Evolutionary conservation across 2,113 vertebrate genomes (phyloP).

Genomic region (Leptocoma aspasia): DNA sequence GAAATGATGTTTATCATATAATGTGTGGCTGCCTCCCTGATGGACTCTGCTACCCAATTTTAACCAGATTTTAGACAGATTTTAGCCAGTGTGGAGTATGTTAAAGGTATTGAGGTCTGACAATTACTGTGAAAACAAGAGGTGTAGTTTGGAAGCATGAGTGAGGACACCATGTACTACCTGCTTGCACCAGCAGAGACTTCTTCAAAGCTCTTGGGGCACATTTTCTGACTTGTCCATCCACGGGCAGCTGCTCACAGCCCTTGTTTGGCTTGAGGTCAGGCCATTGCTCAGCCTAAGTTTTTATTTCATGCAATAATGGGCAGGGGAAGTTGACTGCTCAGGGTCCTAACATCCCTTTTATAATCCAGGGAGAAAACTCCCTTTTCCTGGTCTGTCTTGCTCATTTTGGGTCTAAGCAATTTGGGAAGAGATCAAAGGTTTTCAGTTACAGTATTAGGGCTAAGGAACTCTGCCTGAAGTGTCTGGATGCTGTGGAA

Average conservation of each 20-base stretch:
- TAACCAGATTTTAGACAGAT: not conserved
- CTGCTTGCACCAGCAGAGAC: not conserved
- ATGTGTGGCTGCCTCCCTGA: not conserved
- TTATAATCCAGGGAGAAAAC: not conserved
- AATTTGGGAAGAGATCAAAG: not conserved
- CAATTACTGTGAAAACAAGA: not conserved
- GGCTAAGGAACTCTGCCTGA: not conserved
- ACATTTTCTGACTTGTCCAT: not conserved
- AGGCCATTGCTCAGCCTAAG: not conserved
- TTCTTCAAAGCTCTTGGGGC: not conserved
- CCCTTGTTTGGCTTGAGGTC: not conserved
- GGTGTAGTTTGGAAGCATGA: not conserved
- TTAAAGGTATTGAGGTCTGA: not conserved
- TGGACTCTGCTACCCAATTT: not conserved
- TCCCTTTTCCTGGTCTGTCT: not conserved
- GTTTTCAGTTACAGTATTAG: not conserved
- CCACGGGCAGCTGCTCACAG: not conserved
- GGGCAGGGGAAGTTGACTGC: not conserved
- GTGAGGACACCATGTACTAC: not conserved
- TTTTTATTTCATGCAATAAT: not conserved
- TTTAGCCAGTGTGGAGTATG: not conserved
- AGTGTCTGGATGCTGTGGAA: not conserved
- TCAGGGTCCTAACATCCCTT: fast-evolving
- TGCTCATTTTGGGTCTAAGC: not conserved
- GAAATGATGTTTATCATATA: not conserved